Evolutionary conservation across 2,797 vertebrate genomes (phyloP).

Genomic region (Crenuchus spilurus): DNA sequence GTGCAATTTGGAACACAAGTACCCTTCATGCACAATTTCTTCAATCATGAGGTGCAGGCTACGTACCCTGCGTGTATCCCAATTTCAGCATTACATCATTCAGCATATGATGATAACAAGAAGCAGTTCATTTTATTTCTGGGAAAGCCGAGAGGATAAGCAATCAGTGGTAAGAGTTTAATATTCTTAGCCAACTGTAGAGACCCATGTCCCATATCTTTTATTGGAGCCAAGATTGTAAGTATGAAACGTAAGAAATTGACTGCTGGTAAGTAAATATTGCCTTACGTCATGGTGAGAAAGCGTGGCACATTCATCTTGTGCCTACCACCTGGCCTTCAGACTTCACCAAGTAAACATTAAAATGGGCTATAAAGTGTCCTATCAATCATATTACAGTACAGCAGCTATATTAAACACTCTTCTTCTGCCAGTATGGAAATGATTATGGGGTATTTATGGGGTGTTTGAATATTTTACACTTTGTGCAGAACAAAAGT

Average conservation of each 20-base stretch:
- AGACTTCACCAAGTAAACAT: conserved; percentile 57
- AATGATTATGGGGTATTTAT: conserved; percentile 62
- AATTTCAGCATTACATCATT: conserved; percentile 41
- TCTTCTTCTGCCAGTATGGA: conserved; percentile 57
- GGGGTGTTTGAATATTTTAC: conserved; percentile 64
- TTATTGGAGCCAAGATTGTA: conserved; percentile 49
- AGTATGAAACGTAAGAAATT: conserved; percentile 37
- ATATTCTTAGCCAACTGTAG: conserved; percentile 7
- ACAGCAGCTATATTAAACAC: conserved; percentile 65
- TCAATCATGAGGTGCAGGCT: conserved; percentile 22
- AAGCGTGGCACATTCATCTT: conserved; percentile 16
- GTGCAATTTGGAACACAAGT: conserved; percentile 53
- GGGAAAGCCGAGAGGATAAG: not conserved
- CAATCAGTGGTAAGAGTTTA: not conserved
- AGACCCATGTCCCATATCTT: conserved; percentile 14
- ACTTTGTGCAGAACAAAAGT: conserved; percentile 31
- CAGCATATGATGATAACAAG: conserved; percentile 18
- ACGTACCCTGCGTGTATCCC: conserved; percentile 12
- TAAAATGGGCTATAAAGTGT: conserved; percentile 40
- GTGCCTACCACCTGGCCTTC: conserved; percentile 27
- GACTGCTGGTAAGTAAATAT: conserved; percentile 48
- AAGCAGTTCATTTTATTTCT: conserved; percentile 22
- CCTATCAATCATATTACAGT: conserved; percentile 56
- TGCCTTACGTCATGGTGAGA: conserved; percentile 41
- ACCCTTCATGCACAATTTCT: conserved; percentile 48